phyloP scores from a whole-genome alignment of 2,113 vertebrate species.

The Malurus melanocephalus region DNA sequence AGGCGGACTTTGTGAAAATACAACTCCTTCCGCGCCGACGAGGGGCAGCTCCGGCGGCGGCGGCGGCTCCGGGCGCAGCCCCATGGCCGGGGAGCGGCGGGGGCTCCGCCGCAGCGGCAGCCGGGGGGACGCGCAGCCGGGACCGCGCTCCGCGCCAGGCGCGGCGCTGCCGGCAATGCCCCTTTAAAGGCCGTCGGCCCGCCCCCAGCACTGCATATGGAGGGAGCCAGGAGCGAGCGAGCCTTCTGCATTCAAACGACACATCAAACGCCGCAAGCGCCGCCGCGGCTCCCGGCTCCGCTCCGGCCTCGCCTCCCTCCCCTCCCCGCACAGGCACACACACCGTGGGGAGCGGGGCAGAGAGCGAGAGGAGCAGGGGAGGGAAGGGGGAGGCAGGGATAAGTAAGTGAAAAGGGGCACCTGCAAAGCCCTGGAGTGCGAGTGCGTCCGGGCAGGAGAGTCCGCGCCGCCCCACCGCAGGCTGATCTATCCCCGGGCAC shows the following conservation, averaged over 20 bases:
- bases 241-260: slow-evolving; percentile 59
- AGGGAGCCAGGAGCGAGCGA: slow-evolving; percentile 45
- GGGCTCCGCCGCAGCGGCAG: slow-evolving; percentile 5
- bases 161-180: slow-evolving; percentile 12
- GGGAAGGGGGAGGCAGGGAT: too few species aligned
- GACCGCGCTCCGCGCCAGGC: background rate
- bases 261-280: slow-evolving; percentile 46
- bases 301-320: background rate
- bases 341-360: too few species aligned
- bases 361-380: too few species aligned
- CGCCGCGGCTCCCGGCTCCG: background rate
- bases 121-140: background rate
- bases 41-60: background rate
- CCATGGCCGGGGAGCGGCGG: slow-evolving; percentile 8
- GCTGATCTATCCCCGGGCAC: background rate
- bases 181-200: slow-evolving; percentile 53
- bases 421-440: slow-evolving; percentile 16
- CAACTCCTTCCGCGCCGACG: background rate
- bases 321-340: background rate
- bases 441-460: background rate
- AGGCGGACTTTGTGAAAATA: background rate
- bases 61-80: background rate
- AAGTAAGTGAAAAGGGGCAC: background rate
- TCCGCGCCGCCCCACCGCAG: background rate
- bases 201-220: slow-evolving; percentile 56